phyloP scores from a whole-genome alignment of 2,797 vertebrate species.

The Melanotaenia parkinsoni region DNA sequence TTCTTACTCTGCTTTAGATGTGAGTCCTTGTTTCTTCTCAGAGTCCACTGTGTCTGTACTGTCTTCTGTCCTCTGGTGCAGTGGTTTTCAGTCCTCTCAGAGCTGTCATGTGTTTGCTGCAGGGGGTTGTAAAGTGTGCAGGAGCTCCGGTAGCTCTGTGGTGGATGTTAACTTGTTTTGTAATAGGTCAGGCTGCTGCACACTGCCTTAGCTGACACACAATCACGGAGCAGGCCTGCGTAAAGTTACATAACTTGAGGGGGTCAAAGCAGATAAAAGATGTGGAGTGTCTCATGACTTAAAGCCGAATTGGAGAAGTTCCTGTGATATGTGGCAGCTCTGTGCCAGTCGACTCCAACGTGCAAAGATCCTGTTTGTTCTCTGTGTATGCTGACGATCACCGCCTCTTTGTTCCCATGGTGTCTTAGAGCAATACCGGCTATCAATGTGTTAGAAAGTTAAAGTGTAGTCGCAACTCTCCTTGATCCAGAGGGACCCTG shows the following conservation, averaged over 20 bases:
- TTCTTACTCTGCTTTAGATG: constrained; percentile 64
- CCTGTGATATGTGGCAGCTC: constrained; percentile 71
- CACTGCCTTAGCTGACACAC: constrained; percentile 70
- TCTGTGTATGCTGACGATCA: constrained; percentile 69
- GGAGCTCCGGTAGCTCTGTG: constrained; percentile 47
- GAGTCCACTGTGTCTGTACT: constrained; percentile 34
- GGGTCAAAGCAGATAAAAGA: constrained; percentile 19
- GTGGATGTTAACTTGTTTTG: constrained; percentile 52
- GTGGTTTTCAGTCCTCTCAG: constrained; percentile 35
- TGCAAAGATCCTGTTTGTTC: constrained; percentile 61
- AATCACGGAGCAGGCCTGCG: constrained; percentile 44
- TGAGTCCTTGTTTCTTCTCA: constrained; percentile 50
- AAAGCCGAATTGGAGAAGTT: constrained; percentile 17
- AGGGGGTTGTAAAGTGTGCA: constrained; percentile 37
- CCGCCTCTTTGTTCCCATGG: constrained; percentile 61
- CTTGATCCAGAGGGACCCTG: constrained; percentile 14
- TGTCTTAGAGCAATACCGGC: constrained; percentile 48
- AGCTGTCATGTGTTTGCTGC: constrained; percentile 37
- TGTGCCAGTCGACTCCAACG: constrained; percentile 66
- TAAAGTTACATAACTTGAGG: not conserved
- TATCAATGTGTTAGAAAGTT: constrained; percentile 51
- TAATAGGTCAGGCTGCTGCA: constrained; percentile 61
- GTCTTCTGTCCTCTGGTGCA: constrained; percentile 33
- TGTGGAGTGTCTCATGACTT: not conserved
- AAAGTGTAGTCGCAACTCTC: constrained; percentile 1